Evolutionary conservation across 2,888 invertebrate genomes (phyloP).

Genomic region (Drosophila cracens): DNA sequence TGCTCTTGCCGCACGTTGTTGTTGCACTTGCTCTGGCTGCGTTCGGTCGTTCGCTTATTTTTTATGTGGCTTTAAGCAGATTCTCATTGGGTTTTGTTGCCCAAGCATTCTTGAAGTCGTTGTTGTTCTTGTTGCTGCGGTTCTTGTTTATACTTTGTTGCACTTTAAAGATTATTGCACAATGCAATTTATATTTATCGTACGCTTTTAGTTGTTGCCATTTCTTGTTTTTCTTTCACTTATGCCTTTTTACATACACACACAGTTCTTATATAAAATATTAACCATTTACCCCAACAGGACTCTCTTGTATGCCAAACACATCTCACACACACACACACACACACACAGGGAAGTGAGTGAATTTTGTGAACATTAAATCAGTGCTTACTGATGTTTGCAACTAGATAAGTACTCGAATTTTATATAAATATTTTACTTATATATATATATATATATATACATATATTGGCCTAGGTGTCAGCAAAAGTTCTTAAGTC

Average conservation of each 20-base stretch:
- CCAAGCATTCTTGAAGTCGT: slow-evolving; percentile 11
- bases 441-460: neutral
- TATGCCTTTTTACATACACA: slow-evolving; percentile 54
- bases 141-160: slow-evolving; percentile 74
- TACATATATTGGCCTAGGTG: neutral
- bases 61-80: slow-evolving; percentile 68
- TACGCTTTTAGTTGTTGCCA: slow-evolving; percentile 71
- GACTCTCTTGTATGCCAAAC: slow-evolving; percentile 2
- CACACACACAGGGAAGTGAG: neutral
- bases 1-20: slow-evolving; percentile 2
- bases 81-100: slow-evolving; percentile 48
- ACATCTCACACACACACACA: neutral
- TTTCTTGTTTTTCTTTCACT: slow-evolving; percentile 75
- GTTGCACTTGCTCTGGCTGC: slow-evolving; percentile 30
- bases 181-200: slow-evolving; percentile 81
- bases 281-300: slow-evolving; percentile 25
- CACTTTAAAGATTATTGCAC: slow-evolving; percentile 80
- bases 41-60: slow-evolving; percentile 47
- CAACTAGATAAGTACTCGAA: neutral
- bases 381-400: neutral
- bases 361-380: neutral
- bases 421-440: neutral
- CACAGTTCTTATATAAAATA: neutral
- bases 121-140: slow-evolving; percentile 34
- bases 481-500: neutral